phyloP scores from a whole-genome alignment of 2,888 invertebrate species.

The Lissonota sp. region DNA sequence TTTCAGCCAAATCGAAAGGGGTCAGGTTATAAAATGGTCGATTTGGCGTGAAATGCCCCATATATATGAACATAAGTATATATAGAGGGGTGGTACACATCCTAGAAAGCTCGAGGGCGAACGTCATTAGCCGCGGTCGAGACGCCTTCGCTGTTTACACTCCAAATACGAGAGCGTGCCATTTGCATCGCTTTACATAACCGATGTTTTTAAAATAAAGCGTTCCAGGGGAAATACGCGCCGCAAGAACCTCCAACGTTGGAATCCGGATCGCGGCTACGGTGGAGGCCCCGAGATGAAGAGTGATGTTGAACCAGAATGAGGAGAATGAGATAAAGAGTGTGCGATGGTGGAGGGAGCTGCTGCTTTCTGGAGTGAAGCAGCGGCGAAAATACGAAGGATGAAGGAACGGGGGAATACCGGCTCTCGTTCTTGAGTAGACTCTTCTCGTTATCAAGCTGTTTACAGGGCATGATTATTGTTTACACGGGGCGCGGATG shows the following conservation, averaged over 20 bases:
- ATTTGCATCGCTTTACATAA: conserved; percentile 75
- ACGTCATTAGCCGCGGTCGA: conserved; percentile 74
- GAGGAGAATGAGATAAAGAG: conserved; percentile 45
- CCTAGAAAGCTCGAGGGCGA: conserved; percentile 64
- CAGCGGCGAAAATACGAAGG: conserved; percentile 55
- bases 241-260: conserved; percentile 34
- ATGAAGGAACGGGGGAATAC: conserved; percentile 55
- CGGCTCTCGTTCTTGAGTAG: conserved; percentile 51
- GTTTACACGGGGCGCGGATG: conserved; percentile 70
- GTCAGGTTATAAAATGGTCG: too few relatives aligned
- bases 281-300: conserved; percentile 44
- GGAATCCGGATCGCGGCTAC: conserved; percentile 54
- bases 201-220: conserved; percentile 74
- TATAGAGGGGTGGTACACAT: conserved; percentile 61
- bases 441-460: conserved; percentile 73
- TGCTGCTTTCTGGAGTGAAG: conserved; percentile 9
- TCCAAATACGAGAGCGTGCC: conserved; percentile 72
- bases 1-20: conserved; percentile 24
- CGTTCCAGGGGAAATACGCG: conserved; percentile 30
- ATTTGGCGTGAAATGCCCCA: too few relatives aligned
- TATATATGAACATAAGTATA: too few relatives aligned
- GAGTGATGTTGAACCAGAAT: conserved; percentile 46
- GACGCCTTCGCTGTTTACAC: conserved; percentile 72
- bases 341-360: conserved; percentile 34
- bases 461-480: conserved; percentile 76